Percentiles rank a stretch among this genome's conserved stretches.
phyloP scores from a whole-genome alignment of 2,113 vertebrate species.

The Pelodiscus sinensis region DNA sequence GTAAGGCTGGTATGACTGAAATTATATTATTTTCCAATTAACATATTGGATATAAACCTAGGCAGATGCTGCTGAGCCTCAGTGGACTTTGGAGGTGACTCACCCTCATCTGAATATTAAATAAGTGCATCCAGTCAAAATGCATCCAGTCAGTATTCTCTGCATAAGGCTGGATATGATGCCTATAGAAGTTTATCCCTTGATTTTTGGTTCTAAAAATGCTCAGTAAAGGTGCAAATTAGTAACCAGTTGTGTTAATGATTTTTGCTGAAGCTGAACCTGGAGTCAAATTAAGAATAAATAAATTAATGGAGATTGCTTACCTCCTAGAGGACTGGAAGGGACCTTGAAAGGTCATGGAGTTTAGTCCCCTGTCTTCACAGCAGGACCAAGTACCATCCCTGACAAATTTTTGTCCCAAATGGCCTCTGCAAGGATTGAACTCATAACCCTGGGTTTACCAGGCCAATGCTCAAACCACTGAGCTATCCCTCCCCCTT shows the following conservation, averaged over 20 bases:
- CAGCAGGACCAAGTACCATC: no score
- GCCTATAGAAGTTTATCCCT: background rate
- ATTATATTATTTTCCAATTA: background rate
- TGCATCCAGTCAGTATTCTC: rapidly evolving
- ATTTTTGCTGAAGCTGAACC: background rate
- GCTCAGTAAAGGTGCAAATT: background rate
- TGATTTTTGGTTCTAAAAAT: background rate
- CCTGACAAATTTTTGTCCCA: no score
- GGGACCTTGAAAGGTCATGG: no score
- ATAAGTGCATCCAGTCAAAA: background rate
- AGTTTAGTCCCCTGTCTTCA: no score
- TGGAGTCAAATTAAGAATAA: background rate
- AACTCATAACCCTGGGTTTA: no score
- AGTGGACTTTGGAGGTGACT: background rate
- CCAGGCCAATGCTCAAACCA: no score
- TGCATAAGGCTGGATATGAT: background rate
- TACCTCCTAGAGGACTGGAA: no score
- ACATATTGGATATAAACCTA: background rate
- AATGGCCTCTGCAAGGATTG: no score
- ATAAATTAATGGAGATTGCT: no score
- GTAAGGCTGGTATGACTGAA: background rate
- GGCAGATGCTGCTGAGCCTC: background rate
- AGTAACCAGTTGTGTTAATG: background rate
- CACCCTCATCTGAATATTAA: rapidly evolving
- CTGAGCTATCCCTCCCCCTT: no score